Base-by-base conservation (phyloP, 2,888 invertebrate genomes). In the Ormyrus rosae region DNA sequence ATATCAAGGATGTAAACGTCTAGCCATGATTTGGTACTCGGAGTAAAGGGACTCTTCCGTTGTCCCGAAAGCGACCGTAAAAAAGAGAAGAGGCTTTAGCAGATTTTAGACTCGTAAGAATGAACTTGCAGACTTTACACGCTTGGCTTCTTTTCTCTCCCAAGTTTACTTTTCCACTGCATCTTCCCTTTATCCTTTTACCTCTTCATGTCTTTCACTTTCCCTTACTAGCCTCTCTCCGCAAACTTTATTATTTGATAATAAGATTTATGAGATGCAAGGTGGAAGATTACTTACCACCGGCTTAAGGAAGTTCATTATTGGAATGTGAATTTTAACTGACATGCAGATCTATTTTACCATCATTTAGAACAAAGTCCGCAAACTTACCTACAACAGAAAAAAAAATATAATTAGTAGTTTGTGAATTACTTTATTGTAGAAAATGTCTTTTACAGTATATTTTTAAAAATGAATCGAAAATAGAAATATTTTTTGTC, bases 61-160 rank as follows among this genome's bases (percentile, higher is more conserved):
- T 67, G 34, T 34, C 34, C 13, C n/a, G 19, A 67, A 67, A 67
- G 67, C 51, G 19, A 10, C n/a, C 45, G 53, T 53, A 9, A 71
- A 71, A 50, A 71, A 50, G 48, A 50, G 70, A 19, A 51, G 60
- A 51, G 65, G 55, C 50, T 56, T 65, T 65, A 74, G 65, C 56
- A 51, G 65, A 74, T 74, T 74, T 65, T 19, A 56, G 65, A 74
- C 73, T 74, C 50, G 73, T 65, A 65, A 74, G 65, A 65, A 65
- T 64, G 73, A 73, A 65, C 73, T 73, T 48, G 53, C 19, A 11
- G 63, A 73, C 65, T 63, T 73, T 65, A 64, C 65, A 56, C 65
- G 56, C 56, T 56, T 19, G 34, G 19, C 45, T 63, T 70, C 50
- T 63, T 58, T 58, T 10, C 69, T 34, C 34, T 71, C 63, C 7